phyloP scores from a whole-genome alignment of 2,888 invertebrate species.

The Chouioia cunea region DNA sequence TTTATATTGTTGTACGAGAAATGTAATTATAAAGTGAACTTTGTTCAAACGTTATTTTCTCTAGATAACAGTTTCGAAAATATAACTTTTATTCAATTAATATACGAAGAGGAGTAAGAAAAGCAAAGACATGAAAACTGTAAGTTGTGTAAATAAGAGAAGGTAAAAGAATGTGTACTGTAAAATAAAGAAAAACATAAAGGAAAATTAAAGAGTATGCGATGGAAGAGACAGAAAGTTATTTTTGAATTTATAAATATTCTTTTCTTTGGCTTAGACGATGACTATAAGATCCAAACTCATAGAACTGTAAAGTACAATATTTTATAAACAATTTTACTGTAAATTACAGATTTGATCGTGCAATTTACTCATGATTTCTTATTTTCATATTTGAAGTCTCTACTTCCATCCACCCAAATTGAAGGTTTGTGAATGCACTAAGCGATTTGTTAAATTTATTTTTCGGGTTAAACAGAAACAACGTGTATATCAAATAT shows the following conservation, averaged over 20 bases:
- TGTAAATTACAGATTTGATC: not conserved
- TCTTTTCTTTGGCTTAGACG: no score
- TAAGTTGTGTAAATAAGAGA: slow-evolving; percentile 38
- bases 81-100: no score
- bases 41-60: no score
- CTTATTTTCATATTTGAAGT: slow-evolving; percentile 18
- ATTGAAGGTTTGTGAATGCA: slow-evolving; percentile 36
- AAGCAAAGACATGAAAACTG: slow-evolving; percentile 28
- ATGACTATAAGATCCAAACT: no score
- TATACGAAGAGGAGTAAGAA: not conserved
- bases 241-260: not conserved
- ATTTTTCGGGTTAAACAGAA: slow-evolving; percentile 23
- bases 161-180: slow-evolving; percentile 30
- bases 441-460: slow-evolving; percentile 35
- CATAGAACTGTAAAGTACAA: not conserved
- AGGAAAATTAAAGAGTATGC: not conserved
- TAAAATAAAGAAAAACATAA: slow-evolving; percentile 32
- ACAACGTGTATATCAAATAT: slow-evolving; percentile 4
- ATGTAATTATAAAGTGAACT: no score
- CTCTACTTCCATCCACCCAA: slow-evolving; percentile 28
- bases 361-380: no score
- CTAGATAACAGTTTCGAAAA: no score
- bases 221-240: slow-evolving; percentile 14
- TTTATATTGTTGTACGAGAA: no score
- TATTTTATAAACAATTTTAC: slow-evolving; percentile 3